phyloP scores from a whole-genome alignment of 2,797 vertebrate genomes.

The Phalanger gymnotis region DNA sequence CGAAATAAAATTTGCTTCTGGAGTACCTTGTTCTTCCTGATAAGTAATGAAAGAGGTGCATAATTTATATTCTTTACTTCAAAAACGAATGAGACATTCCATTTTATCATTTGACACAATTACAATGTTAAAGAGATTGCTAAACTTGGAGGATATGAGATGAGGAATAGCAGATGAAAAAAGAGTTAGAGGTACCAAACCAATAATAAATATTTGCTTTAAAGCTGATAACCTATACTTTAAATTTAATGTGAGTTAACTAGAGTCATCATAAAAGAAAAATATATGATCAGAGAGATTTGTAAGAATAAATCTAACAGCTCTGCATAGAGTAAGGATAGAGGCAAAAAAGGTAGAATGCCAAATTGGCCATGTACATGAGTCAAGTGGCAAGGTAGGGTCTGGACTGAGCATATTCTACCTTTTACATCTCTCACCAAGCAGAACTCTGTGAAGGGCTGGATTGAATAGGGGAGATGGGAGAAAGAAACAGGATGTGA shows the following conservation, averaged over 20 bases:
- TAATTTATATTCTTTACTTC: background rate
- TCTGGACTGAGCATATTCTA: background rate
- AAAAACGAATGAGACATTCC: background rate
- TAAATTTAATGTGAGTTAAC: background rate
- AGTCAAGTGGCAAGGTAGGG: background rate
- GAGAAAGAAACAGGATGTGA: background rate
- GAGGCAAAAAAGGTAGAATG: background rate
- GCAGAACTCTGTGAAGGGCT: background rate
- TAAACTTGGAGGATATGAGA: background rate
- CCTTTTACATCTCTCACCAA: background rate
- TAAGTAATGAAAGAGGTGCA: background rate
- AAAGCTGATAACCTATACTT: background rate
- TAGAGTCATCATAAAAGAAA: background rate
- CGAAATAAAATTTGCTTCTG: background rate
- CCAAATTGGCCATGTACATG: background rate
- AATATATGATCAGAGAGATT: background rate
- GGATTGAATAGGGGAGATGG: background rate
- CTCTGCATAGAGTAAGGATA: background rate
- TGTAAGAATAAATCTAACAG: background rate
- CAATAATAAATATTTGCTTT: background rate
- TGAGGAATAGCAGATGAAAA: background rate
- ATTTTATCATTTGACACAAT: background rate
- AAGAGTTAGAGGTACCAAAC: background rate
- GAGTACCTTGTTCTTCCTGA: background rate
- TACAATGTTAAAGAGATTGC: background rate